These are phyloP conservation scores for Chironex yamaguchii DNA, from an alignment of 30 jellyfish, hydroid and myxozoan genomes.

Conservation along the genomic window DNA sequence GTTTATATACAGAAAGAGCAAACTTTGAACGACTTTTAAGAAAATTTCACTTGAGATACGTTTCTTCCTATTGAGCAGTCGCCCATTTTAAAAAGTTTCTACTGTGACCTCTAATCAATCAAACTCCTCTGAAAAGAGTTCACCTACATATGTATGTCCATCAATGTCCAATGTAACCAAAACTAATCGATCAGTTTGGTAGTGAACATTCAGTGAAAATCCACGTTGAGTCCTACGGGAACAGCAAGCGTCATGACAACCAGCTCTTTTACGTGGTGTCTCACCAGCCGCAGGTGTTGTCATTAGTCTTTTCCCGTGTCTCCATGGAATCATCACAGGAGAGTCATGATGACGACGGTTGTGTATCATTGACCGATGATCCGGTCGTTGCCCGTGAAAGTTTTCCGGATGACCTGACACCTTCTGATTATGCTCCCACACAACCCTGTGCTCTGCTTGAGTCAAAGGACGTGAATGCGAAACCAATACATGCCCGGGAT, in stretches of 20 bases:
- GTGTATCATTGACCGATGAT: not conserved
- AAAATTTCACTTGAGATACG: no score
- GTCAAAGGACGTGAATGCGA: not conserved
- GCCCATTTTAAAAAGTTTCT: no score
- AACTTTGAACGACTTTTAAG: no score
- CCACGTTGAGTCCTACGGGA: constrained; percentile 51
- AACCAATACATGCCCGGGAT: not conserved
- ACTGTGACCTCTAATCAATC: no score
- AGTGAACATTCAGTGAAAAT: constrained; percentile 69
- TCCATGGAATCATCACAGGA: not conserved
- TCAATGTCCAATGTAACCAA: constrained; percentile 73
- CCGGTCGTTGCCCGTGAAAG: not conserved
- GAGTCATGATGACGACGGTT: not conserved
- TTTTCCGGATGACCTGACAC: not conserved
- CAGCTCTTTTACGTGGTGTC: constrained; percentile 68
- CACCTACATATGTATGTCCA: constrained; percentile 64
- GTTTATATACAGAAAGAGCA: no score
- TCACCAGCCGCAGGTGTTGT: not conserved
- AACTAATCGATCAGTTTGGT: constrained; percentile 74
- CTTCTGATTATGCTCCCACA: not conserved
- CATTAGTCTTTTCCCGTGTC: not conserved
- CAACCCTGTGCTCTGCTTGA: not conserved
- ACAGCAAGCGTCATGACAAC: constrained; percentile 69
- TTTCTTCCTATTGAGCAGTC: no score
- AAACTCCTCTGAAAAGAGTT: constrained; percentile 68